Conservation (phyloP, 2,113 vertebrate genomes). For the Ciconia boyciana region DNA sequence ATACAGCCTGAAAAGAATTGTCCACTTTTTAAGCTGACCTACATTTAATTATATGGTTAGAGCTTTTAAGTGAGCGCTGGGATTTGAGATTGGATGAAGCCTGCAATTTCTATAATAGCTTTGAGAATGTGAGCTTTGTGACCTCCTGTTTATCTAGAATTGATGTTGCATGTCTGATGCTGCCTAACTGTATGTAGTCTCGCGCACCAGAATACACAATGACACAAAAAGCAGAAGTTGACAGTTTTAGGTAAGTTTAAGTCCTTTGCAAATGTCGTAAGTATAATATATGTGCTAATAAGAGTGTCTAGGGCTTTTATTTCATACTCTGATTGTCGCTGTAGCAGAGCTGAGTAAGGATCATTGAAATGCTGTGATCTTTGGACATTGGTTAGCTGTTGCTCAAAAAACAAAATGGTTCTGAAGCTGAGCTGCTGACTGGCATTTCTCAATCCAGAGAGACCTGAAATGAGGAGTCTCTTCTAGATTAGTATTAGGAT, state of each 20-base stretch:
- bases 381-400: neutral
- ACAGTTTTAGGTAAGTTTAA: slow-evolving; percentile 9
- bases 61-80: slow-evolving; percentile 22
- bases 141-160: slow-evolving; percentile 61
- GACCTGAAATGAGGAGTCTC: neutral
- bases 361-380: neutral
- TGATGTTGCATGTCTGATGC: slow-evolving; percentile 31
- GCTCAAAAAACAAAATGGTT: neutral
- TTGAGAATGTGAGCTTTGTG: slow-evolving; percentile 34
- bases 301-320: neutral
- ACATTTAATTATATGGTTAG: slow-evolving; percentile 55
- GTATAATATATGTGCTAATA: neutral
- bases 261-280: neutral
- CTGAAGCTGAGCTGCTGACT: neutral
- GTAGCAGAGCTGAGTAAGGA: neutral
- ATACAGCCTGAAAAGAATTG: neutral
- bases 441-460: neutral
- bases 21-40: slow-evolving; percentile 33
- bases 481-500: neutral
- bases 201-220: neutral
- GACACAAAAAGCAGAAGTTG: neutral
- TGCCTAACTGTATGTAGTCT: neutral
- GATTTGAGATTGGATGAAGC: slow-evolving; percentile 48
- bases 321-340: neutral
- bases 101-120: slow-evolving; percentile 48